Base-by-base conservation (phyloP, 2,797 vertebrate genomes). In the Coreius guichenoti region DNA sequence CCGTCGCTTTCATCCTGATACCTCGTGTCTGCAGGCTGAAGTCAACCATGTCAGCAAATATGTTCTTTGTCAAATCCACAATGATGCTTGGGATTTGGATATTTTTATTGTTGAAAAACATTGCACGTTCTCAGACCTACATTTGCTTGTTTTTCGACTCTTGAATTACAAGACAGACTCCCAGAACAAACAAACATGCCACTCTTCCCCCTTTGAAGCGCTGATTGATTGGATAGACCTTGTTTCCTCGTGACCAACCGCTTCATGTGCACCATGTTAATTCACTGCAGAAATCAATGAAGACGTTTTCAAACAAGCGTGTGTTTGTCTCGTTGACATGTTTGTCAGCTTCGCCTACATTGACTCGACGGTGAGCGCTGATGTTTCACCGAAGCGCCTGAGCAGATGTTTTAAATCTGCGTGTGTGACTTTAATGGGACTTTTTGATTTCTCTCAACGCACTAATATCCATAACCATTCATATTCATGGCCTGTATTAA, bases 311-410 rank as follows among this genome's bases (percentile, higher is more conserved):
- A 82, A n/a, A 47, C 36, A 47, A 47, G 87, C 54, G 36, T 82
- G 61, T 90, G 91, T 92, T 91, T 86, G 88, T 83, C 85, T 82
- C 31, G 1, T 39, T 83, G 84, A 85, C 56, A 68, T 73, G 43
- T 49, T 73, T 74, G 88, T 87, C 61, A 87, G 81, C 29, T 87
- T 86, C 74, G 56, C 69, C 19, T 26, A 8, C 63, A 67, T 67
- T 75, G 56, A 86, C 45, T 68, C 3, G 26, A 47, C 58, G 21
- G 43, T 26, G 65, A 63, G 61, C n/a, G 69, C 79, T 63, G 61
- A 63, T 75, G 88, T 89, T 80, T 91, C 70, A 75, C 19, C 16
- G 39, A 43, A 74, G 58, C 54, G 26, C 29, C 29, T 3, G 49
- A 75, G 74, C 82, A 86, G 77, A 87, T 49, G 80, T 76, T 82